These are phyloP conservation scores for Thalassophryne amazonica DNA, from an alignment of 2,797 vertebrate species.

Conservation along the genomic window DNA sequence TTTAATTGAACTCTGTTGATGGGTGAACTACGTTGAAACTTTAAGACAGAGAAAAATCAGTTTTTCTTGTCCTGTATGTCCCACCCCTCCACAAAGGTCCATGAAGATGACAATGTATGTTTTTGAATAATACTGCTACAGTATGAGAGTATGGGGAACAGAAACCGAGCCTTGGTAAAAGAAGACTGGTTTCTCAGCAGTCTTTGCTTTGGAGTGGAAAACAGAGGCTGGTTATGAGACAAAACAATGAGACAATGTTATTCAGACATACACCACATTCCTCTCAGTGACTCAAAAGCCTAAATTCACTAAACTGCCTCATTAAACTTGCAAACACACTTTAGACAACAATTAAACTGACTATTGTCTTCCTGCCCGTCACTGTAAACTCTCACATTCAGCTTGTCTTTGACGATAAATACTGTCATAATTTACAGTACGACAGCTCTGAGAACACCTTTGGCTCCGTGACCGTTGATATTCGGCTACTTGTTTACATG, in stretches of 20 bases:
- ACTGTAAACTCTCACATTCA: slow-evolving; percentile 49
- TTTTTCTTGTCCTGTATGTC: too few relatives aligned
- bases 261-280: slow-evolving; percentile 63
- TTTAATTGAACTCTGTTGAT: too few relatives aligned
- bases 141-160: slow-evolving; percentile 58
- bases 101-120: too few relatives aligned
- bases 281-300: slow-evolving; percentile 63
- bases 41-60: too few relatives aligned
- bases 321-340: slow-evolving; percentile 75
- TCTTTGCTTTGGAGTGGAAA: slow-evolving; percentile 63
- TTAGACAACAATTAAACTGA: slow-evolving; percentile 65
- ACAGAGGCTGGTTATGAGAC: slow-evolving; percentile 71
- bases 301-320: slow-evolving; percentile 74
- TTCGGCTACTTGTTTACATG: slow-evolving; percentile 51
- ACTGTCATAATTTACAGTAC: slow-evolving; percentile 44
- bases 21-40: too few relatives aligned
- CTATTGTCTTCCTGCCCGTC: slow-evolving; percentile 49
- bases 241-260: slow-evolving; percentile 76
- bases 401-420: slow-evolving; percentile 52
- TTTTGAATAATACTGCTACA: not conserved
- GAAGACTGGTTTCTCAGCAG: slow-evolving; percentile 60
- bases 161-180: slow-evolving; percentile 49
- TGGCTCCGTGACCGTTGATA: slow-evolving; percentile 39
- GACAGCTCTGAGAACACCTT: slow-evolving; percentile 23
- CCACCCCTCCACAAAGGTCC: too few relatives aligned